Percentiles rank a stretch among this genome's conserved stretches.
Evolutionary conservation across 2,797 vertebrate genomes (phyloP).

Genomic region (Enteromius trimaculatus): DNA sequence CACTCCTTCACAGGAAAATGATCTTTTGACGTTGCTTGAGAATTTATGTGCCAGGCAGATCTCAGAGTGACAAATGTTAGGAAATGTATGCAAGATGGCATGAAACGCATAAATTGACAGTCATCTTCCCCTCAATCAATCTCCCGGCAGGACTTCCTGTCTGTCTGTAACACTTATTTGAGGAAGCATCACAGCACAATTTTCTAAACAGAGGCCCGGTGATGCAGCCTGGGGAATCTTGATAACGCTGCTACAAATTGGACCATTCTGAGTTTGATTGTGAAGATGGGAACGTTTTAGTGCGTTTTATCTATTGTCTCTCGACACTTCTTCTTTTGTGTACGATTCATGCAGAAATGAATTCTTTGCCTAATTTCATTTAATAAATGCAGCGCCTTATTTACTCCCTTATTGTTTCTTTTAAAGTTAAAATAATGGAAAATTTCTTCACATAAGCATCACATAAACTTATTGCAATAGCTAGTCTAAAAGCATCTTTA

Average conservation of each 20-base stretch:
- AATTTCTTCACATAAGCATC: not conserved
- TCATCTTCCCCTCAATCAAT: not conserved
- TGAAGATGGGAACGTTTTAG: not conserved
- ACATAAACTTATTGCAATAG: not conserved
- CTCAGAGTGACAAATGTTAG: conserved; percentile 61
- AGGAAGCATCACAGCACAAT: not conserved
- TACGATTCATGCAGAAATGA: not conserved
- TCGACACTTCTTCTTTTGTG: not conserved
- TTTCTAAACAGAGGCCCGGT: not conserved
- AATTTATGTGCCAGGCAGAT: conserved; percentile 45
- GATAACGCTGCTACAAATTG: conserved; percentile 5
- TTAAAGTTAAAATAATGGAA: not conserved
- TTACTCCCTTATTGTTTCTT: not conserved
- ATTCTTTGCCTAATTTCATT: not conserved
- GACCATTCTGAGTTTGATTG: conserved; percentile 3
- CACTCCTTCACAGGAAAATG: not conserved
- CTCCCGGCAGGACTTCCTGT: conserved; percentile 29
- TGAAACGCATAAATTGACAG: conserved; percentile 38
- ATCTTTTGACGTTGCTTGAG: not conserved
- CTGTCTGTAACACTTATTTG: conserved; percentile 39
- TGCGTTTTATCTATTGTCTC: no score
- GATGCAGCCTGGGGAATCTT: conserved; percentile 1
- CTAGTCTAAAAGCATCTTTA: not conserved
- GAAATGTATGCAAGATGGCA: conserved; percentile 24
- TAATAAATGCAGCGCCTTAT: not conserved